phyloP scores from a whole-genome alignment of 2,797 vertebrate species.

The Sebastes steindachneri region DNA sequence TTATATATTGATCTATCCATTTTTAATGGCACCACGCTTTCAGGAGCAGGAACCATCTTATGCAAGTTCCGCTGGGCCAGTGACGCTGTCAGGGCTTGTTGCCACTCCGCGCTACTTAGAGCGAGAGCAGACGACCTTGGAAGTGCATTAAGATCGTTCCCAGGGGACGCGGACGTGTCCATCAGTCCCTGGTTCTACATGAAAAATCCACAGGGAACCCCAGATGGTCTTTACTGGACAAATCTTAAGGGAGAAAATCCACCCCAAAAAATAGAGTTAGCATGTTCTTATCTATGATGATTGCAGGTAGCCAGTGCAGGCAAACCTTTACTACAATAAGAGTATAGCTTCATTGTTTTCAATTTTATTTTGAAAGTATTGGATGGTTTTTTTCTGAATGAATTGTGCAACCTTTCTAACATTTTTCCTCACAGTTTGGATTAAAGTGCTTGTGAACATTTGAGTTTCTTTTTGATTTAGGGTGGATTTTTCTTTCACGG shows the following conservation, averaged over 20 bases:
- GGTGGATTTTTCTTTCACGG: background rate
- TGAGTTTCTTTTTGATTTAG: background rate
- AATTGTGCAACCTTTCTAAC: background rate
- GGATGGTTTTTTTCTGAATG: background rate
- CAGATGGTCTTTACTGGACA: conserved; percentile 2
- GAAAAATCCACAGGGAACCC: conserved; percentile 30
- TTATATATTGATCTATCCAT: conserved; percentile 75
- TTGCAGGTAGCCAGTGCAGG: background rate
- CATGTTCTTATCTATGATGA: background rate
- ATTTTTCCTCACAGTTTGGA: background rate
- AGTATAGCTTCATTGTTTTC: background rate
- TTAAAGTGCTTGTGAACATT: background rate
- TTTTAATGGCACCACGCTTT: conserved; percentile 68
- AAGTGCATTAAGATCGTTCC: conserved; percentile 70
- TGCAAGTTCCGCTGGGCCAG: conserved; percentile 59
- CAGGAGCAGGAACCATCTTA: conserved; percentile 51
- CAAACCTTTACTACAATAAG: background rate
- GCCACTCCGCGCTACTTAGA: conserved; percentile 58
- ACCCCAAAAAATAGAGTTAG: background rate
- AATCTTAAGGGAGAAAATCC: background rate
- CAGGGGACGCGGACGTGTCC: conserved; percentile 46
- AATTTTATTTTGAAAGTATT: background rate
- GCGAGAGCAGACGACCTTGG: conserved; percentile 62
- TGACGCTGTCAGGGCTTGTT: conserved; percentile 67
- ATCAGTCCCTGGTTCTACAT: conserved; percentile 41